A percentile compares a stretch with the other conserved stretches of the same genome.
Evolutionary conservation across 2,797 vertebrate species (phyloP).

Genomic region (Staurois parvus): DNA sequence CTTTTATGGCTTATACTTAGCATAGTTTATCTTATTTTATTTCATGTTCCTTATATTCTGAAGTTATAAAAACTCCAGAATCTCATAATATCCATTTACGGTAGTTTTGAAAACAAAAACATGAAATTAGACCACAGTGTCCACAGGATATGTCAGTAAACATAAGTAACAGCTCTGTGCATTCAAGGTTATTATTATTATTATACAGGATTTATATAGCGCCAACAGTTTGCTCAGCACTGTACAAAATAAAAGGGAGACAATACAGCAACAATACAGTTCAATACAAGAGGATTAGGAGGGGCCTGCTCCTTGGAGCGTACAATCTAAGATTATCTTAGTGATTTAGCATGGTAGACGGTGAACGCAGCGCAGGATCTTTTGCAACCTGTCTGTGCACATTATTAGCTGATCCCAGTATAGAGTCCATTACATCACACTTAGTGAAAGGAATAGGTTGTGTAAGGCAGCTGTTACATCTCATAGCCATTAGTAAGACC

Average conservation of each 20-base stretch:
- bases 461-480: background rate
- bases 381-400: background rate
- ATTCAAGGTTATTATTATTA: background rate
- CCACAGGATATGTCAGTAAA: background rate
- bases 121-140: background rate
- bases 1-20: too few species aligned
- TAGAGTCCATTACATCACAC: background rate
- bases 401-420: background rate
- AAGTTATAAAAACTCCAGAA: background rate
- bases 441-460: background rate
- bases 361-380: background rate
- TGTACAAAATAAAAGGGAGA: too few species aligned
- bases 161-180: background rate
- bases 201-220: too few species aligned
- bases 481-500: background rate
- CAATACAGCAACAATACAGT: too few species aligned
- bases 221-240: too few species aligned
- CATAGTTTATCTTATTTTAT: too few species aligned
- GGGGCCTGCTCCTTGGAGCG: too few species aligned
- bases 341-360: background rate
- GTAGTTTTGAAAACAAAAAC: background rate
- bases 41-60: too few species aligned
- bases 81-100: background rate
- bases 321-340: too few species aligned
- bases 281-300: too few species aligned